Evolutionary conservation across 2,113 vertebrate species (phyloP), one percentile per base, ranked within the genome.

Genomic region (Neolamprologus modestus): DNA sequence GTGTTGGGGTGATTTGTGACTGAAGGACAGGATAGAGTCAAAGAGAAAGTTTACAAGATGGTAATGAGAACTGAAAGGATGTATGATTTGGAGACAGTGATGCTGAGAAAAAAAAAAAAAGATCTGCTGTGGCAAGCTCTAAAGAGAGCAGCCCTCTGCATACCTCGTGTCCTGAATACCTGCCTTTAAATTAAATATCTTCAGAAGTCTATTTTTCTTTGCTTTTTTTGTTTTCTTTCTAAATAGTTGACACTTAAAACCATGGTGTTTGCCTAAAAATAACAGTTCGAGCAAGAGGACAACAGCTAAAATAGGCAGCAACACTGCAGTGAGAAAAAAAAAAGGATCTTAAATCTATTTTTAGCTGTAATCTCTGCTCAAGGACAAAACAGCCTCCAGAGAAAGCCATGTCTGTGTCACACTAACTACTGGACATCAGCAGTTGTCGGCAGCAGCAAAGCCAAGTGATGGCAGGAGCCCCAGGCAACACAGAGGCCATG

Each of bases 321-420:
- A 33, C 78, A 19, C 66, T n/a, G 88, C 3, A 9, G 61, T 61
- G 3, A 71, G 2, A 71, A 28, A 40, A 81, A 28, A 28, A 73
- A 16, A 26, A 16, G 5, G 63, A 83, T 84, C 83, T 61, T 42
- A 76, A 52, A 83, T 92, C 88, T 94, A 93, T 93, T 91, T 91
- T 86, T 55, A 52, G 83, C 68, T 81, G 52, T 92, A 91, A 92
- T 93, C 89, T 88, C 76, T 55, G 82, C 87, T 83, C 68, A 86
- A 88, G 87, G 89, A 91, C 87, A 86, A 55, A 16, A 26, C 63
- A 79, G 87, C 85, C 89, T 92, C 81, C 37, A 82, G 87, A 78
- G 68, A 86, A 53, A 73, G 78, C 35, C 50, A 19, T 8, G 73
- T 84, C 90, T 79, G 87, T 87, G 85, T 68, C 50, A 54, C 71